Percentiles rank a stretch among this genome's conserved stretches.
These are phyloP conservation scores for Teinopalpus imperialis DNA, from an alignment of 2,888 invertebrate species.

Conservation along the genomic window DNA sequence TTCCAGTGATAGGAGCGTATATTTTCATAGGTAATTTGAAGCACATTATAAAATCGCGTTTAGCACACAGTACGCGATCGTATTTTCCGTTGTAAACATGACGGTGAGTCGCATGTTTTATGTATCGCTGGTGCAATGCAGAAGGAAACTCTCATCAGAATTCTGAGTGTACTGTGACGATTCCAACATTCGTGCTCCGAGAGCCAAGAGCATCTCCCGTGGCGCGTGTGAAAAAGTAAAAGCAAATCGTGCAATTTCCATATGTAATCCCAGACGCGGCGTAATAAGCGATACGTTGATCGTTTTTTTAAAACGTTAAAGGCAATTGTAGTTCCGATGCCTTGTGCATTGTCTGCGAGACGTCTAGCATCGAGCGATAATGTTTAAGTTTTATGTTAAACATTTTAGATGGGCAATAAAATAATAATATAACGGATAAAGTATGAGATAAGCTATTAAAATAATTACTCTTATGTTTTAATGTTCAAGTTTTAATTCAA, in stretches of 20 bases:
- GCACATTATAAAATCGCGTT: slow-evolving; percentile 54
- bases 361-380: slow-evolving; percentile 4
- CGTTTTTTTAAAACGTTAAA: slow-evolving; percentile 6
- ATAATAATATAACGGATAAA: no score
- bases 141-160: slow-evolving; percentile 76
- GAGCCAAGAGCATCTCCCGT: slow-evolving; percentile 64
- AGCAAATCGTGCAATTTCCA: slow-evolving; percentile 40
- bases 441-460: no score
- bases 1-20: slow-evolving; percentile 41
- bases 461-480: no score
- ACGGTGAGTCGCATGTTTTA: slow-evolving; percentile 66
- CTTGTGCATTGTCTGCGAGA: slow-evolving; percentile 11
- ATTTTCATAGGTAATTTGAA: slow-evolving; percentile 60
- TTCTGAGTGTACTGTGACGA: slow-evolving; percentile 72
- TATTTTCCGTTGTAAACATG: slow-evolving; percentile 78
- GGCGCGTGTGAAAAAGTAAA: slow-evolving; percentile 76
- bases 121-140: slow-evolving; percentile 65
- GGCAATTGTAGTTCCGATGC: slow-evolving; percentile 4
- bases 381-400: not conserved
- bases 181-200: slow-evolving; percentile 70
- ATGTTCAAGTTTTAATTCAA: no score
- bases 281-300: slow-evolving; percentile 20
- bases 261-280: slow-evolving; percentile 13
- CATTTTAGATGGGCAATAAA: no score
- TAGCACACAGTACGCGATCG: slow-evolving; percentile 61